These are phyloP conservation scores for Antrozous pallidus DNA, from an alignment of 2,797 vertebrate species.

Conservation along the genomic window DNA sequence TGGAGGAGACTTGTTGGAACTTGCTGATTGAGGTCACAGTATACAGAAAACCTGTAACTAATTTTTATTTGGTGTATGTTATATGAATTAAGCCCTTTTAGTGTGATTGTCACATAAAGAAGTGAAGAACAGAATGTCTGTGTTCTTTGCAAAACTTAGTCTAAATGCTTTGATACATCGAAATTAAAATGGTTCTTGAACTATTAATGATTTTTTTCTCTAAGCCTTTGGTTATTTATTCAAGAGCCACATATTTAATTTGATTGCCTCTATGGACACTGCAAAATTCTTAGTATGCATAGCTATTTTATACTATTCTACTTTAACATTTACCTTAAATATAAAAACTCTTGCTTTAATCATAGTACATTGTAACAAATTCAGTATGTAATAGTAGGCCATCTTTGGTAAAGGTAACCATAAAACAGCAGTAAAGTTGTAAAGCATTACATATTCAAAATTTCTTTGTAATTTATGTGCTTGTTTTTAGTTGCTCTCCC, in stretches of 20 bases:
- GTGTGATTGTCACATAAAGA: background rate
- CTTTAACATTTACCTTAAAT: slow-evolving; percentile 17
- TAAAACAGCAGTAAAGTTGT: background rate
- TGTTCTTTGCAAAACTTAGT: slow-evolving; percentile 7
- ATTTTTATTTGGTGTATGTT: background rate
- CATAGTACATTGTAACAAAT: background rate
- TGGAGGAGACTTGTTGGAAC: background rate
- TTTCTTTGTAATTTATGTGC: slow-evolving; percentile 34
- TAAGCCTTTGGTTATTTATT: background rate
- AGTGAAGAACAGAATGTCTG: background rate
- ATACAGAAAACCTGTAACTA: background rate
- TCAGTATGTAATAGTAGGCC: background rate
- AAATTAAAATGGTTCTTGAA: slow-evolving; percentile 24
- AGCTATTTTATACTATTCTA: slow-evolving; percentile 10
- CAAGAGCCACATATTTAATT: background rate
- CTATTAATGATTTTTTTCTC: background rate
- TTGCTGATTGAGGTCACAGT: background rate
- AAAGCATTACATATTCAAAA: background rate
- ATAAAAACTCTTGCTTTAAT: slow-evolving; percentile 10
- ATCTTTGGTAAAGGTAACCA: background rate
- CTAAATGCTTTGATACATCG: background rate
- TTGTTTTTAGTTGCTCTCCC: slow-evolving; percentile 9
- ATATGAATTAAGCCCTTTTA: background rate
- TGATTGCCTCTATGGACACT: background rate
- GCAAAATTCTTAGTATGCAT: background rate